A percentile compares a stretch with the other conserved stretches of the same genome.
Evolutionary conservation across 2,113 vertebrate genomes (phyloP).

Genomic region (Athene cunicularia): DNA sequence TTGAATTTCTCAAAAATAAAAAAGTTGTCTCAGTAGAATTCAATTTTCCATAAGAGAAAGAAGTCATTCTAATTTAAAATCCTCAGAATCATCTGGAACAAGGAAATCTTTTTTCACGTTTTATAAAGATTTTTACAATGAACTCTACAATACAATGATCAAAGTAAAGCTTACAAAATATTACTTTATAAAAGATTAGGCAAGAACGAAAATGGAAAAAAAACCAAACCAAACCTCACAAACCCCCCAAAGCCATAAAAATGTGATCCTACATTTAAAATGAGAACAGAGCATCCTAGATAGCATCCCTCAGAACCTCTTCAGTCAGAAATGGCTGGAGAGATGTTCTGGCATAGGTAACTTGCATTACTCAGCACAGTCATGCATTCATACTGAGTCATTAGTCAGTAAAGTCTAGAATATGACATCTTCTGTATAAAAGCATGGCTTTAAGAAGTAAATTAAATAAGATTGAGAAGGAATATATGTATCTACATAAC

Average conservation of each 20-base stretch:
- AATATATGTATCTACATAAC: not conserved
- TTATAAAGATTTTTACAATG: not conserved
- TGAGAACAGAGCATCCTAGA: not conserved
- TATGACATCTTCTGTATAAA: not conserved
- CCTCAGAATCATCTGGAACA: not conserved
- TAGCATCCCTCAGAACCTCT: not conserved
- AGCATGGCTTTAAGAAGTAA: not conserved
- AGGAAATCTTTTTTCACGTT: not conserved
- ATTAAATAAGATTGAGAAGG: not conserved
- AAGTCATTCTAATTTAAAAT: not conserved
- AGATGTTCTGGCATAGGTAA: not conserved
- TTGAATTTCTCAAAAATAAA: not conserved
- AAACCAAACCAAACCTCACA: rapidly evolving
- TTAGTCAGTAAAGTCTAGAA: not conserved
- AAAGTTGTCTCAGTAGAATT: not conserved
- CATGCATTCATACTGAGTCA: not conserved
- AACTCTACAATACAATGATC: not conserved
- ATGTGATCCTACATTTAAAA: not conserved
- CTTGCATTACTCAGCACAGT: not conserved
- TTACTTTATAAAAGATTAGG: not conserved
- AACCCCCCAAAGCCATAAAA: not conserved
- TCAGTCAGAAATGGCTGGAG: not conserved
- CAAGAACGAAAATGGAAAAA: not conserved
- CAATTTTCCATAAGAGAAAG: not conserved
- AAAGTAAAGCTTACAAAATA: not conserved